Evolutionary conservation across 2,888 invertebrate species (phyloP).

Genomic region (Erynnis tages): DNA sequence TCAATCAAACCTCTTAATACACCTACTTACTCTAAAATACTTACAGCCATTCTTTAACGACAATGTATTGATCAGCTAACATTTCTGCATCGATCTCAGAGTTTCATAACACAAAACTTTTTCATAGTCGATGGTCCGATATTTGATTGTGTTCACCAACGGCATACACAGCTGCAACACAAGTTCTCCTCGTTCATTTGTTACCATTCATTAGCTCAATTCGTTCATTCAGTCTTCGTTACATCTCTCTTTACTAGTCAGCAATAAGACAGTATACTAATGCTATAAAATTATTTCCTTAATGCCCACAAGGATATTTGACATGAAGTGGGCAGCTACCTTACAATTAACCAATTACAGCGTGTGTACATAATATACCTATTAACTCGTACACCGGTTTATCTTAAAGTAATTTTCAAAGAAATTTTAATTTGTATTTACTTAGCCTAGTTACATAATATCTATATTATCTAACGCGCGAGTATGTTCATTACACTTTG

Average conservation of each 20-base stretch:
- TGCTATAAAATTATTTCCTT: conserved; percentile 20
- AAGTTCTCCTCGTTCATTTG: no score
- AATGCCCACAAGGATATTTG: conserved; percentile 2
- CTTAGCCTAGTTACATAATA: conserved; percentile 18
- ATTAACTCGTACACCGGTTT: conserved; percentile 11
- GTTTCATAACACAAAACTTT: no score
- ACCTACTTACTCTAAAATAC: no score
- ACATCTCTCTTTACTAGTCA: not conserved
- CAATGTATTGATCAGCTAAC: no score
- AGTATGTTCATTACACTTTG: not conserved
- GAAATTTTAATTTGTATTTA: conserved; percentile 21
- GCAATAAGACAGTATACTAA: not conserved
- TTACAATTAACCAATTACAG: conserved; percentile 22
- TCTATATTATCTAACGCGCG: conserved; percentile 3
- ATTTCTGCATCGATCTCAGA: no score
- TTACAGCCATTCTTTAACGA: no score
- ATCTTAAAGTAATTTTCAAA: conserved; percentile 12
- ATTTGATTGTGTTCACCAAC: no score
- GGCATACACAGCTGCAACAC: no score
- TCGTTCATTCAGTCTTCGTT: not conserved
- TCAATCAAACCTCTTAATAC: no score
- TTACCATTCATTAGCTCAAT: no score
- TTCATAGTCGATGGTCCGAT: no score
- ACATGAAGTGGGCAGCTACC: conserved; percentile 16
- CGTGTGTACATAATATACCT: conserved; percentile 21